Percentiles rank a stretch among this genome's conserved stretches.
phyloP scores from a whole-genome alignment of 2,797 vertebrate genomes.

The Falco cherrug region DNA sequence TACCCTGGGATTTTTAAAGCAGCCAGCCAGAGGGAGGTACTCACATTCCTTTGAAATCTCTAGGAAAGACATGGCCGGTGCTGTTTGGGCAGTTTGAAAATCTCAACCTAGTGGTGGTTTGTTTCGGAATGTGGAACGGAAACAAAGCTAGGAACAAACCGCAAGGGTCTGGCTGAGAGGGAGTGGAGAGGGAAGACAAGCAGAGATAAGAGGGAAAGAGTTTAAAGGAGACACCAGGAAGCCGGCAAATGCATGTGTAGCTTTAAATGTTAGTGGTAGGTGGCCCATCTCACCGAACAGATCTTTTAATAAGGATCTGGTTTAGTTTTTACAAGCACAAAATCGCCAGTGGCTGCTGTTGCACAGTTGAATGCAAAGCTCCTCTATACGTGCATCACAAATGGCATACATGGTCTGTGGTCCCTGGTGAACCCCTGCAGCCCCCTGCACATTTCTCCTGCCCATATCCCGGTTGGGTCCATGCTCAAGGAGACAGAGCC shows the following conservation, averaged over 20 bases:
- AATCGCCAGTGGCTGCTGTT: neutral
- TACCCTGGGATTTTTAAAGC: neutral
- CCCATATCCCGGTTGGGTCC: neutral
- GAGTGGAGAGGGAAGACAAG: neutral
- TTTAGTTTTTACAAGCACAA: neutral
- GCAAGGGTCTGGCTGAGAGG: neutral
- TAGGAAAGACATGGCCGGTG: neutral
- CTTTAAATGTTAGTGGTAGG: neutral
- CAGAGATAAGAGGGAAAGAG: neutral
- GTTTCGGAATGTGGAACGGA: neutral
- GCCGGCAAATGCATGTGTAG: neutral
- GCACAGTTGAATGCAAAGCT: neutral
- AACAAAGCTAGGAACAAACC: neutral
- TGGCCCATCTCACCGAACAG: neutral
- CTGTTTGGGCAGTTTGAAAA: neutral
- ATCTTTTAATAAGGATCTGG: neutral
- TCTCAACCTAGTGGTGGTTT: neutral
- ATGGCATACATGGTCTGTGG: neutral
- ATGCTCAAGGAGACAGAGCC: neutral
- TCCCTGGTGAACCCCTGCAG: neutral
- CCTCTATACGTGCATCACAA: neutral
- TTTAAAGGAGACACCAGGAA: neutral
- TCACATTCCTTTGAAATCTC: neutral
- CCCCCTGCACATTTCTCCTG: rapidly evolving
- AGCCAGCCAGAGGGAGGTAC: neutral